A percentile compares a stretch with the other conserved stretches of the same genome.
Evolutionary conservation across 2,113 vertebrate genomes (phyloP).

Genomic region (Mungos mungo): DNA sequence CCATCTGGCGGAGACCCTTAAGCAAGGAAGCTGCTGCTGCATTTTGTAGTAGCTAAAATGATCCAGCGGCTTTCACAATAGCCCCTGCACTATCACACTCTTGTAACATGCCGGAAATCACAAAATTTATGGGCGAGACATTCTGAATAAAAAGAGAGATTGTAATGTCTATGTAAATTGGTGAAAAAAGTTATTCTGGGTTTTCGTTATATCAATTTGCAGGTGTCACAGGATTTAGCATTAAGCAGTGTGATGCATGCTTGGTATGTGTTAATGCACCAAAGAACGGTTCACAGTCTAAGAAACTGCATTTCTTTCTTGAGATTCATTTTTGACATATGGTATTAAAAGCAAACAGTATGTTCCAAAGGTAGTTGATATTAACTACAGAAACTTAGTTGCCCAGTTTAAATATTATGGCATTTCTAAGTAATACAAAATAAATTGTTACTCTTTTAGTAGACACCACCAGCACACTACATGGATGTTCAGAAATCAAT

Average conservation of each 20-base stretch:
- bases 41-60: not conserved
- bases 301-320: not conserved
- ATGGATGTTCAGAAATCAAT: not conserved
- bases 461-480: not conserved
- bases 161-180: not conserved
- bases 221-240: not conserved
- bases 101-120: not conserved
- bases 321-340: not conserved
- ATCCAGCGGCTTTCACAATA: not conserved
- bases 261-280: not conserved
- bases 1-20: constrained; percentile 60
- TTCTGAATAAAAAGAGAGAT: not conserved
- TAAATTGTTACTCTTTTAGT: not conserved
- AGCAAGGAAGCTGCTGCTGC: not conserved
- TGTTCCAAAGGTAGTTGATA: constrained; percentile 1
- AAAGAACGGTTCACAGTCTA: not conserved
- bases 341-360: not conserved
- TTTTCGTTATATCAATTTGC: not conserved
- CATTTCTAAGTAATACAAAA: constrained; percentile 37
- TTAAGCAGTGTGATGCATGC: not conserved
- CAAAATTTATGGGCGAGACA: not conserved
- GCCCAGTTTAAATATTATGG: not conserved
- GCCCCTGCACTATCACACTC: not conserved
- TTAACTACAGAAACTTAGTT: not conserved
- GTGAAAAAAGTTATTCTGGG: not conserved